Percentiles rank a stretch among this genome's conserved stretches.
These are phyloP conservation scores for Lacerta viridis DNA, from an alignment of 2,797 vertebrate genomes.

Conservation along the genomic window DNA sequence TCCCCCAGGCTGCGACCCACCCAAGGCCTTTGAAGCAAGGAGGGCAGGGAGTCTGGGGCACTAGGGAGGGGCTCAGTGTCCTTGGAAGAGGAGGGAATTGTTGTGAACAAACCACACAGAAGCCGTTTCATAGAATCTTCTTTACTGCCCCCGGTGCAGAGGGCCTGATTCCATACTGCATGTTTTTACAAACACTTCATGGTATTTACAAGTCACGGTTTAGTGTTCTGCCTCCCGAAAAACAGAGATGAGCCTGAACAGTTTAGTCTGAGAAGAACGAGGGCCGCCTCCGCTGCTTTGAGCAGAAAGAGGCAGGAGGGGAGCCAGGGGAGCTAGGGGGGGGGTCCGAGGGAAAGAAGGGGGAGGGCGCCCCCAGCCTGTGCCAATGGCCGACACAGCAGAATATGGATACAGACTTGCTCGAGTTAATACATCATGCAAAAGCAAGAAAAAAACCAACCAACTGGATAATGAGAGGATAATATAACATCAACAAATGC, in stretches of 20 bases:
- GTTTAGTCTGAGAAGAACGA: not conserved
- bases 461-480: constrained; percentile 60
- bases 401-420: not conserved
- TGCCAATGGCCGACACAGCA: not conserved
- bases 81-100: not conserved
- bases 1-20: too few species aligned
- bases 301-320: not conserved
- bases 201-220: constrained; percentile 57
- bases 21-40: not conserved
- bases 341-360: not conserved
- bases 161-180: constrained; percentile 41
- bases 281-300: not conserved
- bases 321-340: not conserved
- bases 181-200: constrained; percentile 59
- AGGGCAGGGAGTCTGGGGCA: not conserved
- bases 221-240: constrained; percentile 69
- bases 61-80: too few species aligned
- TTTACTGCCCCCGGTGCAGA: constrained; percentile 68
- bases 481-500: constrained; percentile 39
- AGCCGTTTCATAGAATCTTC: constrained; percentile 58
- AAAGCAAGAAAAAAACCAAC: constrained; percentile 42
- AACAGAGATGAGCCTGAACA: constrained; percentile 48
- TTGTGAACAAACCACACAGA: constrained; percentile 49
- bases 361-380: not conserved
- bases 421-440: constrained; percentile 47